Evolutionary conservation across 2,797 vertebrate species (phyloP), one percentile per base, ranked within the genome.

Genomic region (Thalassophryne amazonica): DNA sequence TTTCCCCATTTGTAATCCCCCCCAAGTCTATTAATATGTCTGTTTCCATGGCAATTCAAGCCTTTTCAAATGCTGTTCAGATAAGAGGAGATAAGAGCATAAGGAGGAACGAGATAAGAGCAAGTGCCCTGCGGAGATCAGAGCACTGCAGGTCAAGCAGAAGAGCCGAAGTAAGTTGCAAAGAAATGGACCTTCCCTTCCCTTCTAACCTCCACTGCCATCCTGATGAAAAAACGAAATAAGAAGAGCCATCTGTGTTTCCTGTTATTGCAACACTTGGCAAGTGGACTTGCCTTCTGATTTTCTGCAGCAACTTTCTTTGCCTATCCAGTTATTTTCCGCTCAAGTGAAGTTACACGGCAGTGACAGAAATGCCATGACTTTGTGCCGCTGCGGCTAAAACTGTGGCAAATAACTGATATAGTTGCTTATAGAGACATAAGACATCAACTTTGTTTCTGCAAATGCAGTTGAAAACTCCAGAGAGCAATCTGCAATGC

Each of bases 31-130:
- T 80, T 78, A 85, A 77, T 80, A 79, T 80, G 73, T 70, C 63
- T 60, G 86, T 88, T 85, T 83, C 81, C 80, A 89, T 88, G 79
- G 82, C 46, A 52, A 86, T 85, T 75, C 18, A 8, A 67, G 69
- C 57, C 49, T 74, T 71, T 73, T 63, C 76, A 81, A 84, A 82
- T 80, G 71, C 65, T 76, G 63, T 60, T 51, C 32, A 50, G 81
- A 85, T 87, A 83, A 84, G 60, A 70, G 67, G 49, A 78, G 82
- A 89, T 86, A 81, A 86, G 80, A 78, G 80, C 79, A 81, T 76
- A 83, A 76, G 78, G 66, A 76, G 73, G 58, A 56, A 43, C 41
- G 46, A 79, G 83, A 89, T 85, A 88, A 87, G 81, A 76, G 72
- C 67, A 62, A 80, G 78, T 81, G 86, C 88, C 83, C 83, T 70